A percentile compares a stretch with the other conserved stretches of the same genome.
Evolutionary conservation across 2,797 vertebrate species (phyloP).

Genomic region (Pempheris klunzingeri): DNA sequence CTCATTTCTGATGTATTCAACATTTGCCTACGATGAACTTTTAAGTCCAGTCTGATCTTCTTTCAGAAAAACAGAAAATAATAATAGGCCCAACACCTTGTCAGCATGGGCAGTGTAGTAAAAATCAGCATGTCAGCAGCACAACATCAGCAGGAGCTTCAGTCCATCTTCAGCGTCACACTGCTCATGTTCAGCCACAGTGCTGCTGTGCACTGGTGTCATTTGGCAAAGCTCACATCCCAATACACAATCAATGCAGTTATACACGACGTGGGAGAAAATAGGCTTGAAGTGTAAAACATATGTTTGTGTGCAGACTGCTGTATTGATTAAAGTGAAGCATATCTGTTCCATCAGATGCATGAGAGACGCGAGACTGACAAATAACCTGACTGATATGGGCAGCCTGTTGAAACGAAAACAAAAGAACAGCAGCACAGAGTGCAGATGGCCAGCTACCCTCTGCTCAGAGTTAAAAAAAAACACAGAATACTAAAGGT

Average conservation of each 20-base stretch:
- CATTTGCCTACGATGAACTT: conserved; percentile 29
- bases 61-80: conserved; percentile 4
- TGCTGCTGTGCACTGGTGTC: conserved; percentile 3
- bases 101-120: neutral
- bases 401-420: conserved; percentile 13
- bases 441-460: conserved; percentile 8
- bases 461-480: conserved; percentile 28
- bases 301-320: neutral
- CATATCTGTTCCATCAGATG: neutral
- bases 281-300: conserved; percentile 8
- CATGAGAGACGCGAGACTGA: neutral
- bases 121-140: conserved; percentile 9
- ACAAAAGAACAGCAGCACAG: conserved; percentile 3
- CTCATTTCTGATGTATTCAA: neutral
- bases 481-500: conserved; percentile 58
- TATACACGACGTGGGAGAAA: neutral
- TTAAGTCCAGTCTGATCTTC: neutral
- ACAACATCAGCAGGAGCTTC: conserved; percentile 8
- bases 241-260: conserved; percentile 26
- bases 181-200: neutral
- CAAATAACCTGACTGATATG: neutral
- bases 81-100: neutral
- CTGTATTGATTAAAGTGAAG: conserved; percentile 10
- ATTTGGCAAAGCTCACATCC: conserved; percentile 4
- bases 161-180: neutral